These are phyloP conservation scores for Anhinga rufa DNA, from an alignment of 2,113 vertebrate species.

Conservation along the genomic window DNA sequence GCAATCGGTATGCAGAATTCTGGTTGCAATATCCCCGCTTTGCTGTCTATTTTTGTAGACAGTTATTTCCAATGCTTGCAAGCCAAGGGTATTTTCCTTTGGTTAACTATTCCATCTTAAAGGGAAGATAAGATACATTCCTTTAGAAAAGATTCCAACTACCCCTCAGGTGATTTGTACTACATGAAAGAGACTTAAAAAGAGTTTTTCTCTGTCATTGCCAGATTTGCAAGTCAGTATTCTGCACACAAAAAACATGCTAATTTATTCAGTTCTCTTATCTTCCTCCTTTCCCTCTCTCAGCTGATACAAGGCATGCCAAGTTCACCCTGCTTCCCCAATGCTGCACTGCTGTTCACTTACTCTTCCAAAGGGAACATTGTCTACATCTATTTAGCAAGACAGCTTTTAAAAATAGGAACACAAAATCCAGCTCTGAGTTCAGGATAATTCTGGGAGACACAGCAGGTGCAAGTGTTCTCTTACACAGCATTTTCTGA, in stretches of 20 bases:
- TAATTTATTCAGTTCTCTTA: constrained; percentile 15
- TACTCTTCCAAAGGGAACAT: constrained; percentile 20
- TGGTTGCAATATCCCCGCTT: background rate
- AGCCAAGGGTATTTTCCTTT: background rate
- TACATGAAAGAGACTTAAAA: background rate
- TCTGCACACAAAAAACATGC: background rate
- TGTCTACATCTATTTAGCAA: background rate
- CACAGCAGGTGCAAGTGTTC: constrained; percentile 19
- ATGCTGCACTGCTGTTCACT: background rate
- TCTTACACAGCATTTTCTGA: constrained; percentile 31
- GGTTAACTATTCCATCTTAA: background rate
- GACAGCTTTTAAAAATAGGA: constrained; percentile 52
- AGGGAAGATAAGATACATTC: background rate
- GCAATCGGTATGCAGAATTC: background rate
- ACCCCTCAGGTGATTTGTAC: background rate
- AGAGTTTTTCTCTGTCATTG: background rate
- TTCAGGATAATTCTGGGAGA: background rate
- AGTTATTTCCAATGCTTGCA: background rate
- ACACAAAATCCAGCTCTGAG: background rate
- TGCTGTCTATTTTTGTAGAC: background rate
- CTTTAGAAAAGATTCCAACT: background rate
- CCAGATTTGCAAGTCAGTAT: background rate
- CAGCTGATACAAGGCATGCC: background rate
- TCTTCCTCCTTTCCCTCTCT: background rate
- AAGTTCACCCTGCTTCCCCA: background rate